Evolutionary conservation across 2,797 vertebrate species (phyloP).

Genomic region (Tachyglossus aculeatus): DNA sequence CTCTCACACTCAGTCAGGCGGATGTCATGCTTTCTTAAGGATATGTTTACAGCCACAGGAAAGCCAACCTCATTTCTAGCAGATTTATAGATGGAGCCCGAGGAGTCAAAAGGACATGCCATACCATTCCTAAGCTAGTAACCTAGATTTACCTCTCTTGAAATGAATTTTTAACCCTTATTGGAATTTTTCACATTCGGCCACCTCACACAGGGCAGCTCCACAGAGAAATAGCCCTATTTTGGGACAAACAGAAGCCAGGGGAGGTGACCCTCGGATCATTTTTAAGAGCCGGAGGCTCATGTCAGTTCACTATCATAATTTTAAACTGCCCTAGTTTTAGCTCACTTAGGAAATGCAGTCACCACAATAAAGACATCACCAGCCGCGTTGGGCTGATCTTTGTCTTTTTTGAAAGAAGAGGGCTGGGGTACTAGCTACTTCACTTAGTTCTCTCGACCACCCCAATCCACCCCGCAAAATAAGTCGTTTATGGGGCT

Average conservation of each 20-base stretch:
- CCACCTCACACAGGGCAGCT: not conserved
- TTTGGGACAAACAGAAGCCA: not conserved
- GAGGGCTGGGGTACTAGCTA: too few species aligned
- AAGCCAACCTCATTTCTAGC: not conserved
- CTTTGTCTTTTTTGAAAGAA: too few species aligned
- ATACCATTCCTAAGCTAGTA: not conserved
- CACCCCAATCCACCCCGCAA: not conserved
- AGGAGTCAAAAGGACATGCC: not conserved
- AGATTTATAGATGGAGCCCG: not conserved
- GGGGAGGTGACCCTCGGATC: not conserved
- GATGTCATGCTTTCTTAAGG: not conserved
- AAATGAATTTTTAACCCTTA: not conserved
- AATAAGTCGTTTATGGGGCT: too few species aligned
- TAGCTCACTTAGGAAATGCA: not conserved
- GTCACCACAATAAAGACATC: not conserved
- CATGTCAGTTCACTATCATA: not conserved
- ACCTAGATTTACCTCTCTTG: not conserved
- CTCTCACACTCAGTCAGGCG: not conserved
- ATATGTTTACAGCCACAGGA: not conserved
- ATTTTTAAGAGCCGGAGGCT: not conserved
- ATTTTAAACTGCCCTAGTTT: not conserved
- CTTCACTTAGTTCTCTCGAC: not conserved
- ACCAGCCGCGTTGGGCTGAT: not conserved
- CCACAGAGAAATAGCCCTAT: not conserved
- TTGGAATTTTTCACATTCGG: not conserved